Evolutionary conservation across 2,113 vertebrate genomes (phyloP), one percentile per base, ranked within the genome.

Genomic region (Xenopus borealis): DNA sequence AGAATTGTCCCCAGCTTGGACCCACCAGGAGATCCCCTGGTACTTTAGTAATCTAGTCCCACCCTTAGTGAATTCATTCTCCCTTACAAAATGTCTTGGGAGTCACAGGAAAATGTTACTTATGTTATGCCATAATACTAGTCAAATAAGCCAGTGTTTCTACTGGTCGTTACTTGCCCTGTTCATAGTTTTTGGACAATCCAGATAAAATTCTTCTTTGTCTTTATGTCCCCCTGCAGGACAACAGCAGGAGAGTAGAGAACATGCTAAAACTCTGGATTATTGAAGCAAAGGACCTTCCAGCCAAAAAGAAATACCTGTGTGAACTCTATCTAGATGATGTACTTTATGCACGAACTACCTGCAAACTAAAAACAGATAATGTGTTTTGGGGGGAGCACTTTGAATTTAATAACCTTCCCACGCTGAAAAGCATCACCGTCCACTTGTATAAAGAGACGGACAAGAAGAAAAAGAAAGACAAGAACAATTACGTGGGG

Each of bases 321-420:
- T 98, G 97, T 0, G 97, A 99, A 86, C 92, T 99, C 68, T 99
- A 94, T 80, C 88, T 99, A 79, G 97, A 99, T 1, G 97, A 99
- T 0, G 87, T 93, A 47, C 93, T 99, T 30, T 99, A 98, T n/a
- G 97, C 97, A 81, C 97, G 97, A 81, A 99, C 97, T 82, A 97
- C 97, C 61, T 96, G 97, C 89, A 99, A 99, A 85, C 92, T 98
- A 81, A 98, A 98, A 90, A 95, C 94, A 1, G 97, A 99, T 87
- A 98, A 98, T 16, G 92, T 99, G 46, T 99, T 99, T 78, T 99
- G 97, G 97, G 97, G 97, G 17, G 97, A 99, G 89, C 96, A 98
- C 92, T 99, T 99, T 72, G 97, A 99, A 85, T 99, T 99, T 85
- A 95, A 95, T 74, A 98, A 98, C 91, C 93, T 99, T 81, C 97